A percentile compares a stretch with the other conserved stretches of the same genome.
Conservation (phyloP, 1,140 invertebrate species). For the Argopecten irradians region DNA sequence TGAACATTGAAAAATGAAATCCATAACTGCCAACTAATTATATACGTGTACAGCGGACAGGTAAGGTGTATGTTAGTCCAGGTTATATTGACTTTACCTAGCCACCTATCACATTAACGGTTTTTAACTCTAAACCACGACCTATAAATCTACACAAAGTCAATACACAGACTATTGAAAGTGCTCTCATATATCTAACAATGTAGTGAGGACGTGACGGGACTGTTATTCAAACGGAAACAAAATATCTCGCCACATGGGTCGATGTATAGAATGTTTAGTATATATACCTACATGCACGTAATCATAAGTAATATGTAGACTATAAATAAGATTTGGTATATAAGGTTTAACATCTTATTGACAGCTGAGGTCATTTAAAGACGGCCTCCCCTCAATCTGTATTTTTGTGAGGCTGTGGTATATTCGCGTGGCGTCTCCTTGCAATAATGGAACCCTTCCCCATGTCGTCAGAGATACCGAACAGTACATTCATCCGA, state of each 20-base stretch:
- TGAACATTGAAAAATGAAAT: too few relatives aligned
- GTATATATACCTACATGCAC: too few relatives aligned
- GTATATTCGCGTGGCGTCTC: too few relatives aligned
- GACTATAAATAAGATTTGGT: too few relatives aligned
- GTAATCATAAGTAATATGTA: too few relatives aligned
- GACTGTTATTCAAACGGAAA: background rate
- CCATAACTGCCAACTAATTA: background rate
- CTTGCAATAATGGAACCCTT: too few relatives aligned
- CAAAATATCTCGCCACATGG: background rate
- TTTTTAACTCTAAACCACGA: background rate
- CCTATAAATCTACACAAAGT: background rate
- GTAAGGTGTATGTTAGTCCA: background rate
- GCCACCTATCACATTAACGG: background rate
- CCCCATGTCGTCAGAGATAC: too few relatives aligned
- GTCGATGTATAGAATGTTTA: background rate
- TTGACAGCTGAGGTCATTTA: too few relatives aligned
- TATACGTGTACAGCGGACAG: background rate
- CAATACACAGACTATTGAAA: background rate
- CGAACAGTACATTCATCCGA: too few relatives aligned
- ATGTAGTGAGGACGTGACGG: background rate
- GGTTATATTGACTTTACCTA: background rate
- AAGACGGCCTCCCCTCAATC: too few relatives aligned
- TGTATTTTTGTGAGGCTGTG: too few relatives aligned
- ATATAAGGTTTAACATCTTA: too few relatives aligned
- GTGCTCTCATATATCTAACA: background rate